Base-by-base conservation (phyloP, 2,113 vertebrate species). In the Malurus melanocephalus region DNA sequence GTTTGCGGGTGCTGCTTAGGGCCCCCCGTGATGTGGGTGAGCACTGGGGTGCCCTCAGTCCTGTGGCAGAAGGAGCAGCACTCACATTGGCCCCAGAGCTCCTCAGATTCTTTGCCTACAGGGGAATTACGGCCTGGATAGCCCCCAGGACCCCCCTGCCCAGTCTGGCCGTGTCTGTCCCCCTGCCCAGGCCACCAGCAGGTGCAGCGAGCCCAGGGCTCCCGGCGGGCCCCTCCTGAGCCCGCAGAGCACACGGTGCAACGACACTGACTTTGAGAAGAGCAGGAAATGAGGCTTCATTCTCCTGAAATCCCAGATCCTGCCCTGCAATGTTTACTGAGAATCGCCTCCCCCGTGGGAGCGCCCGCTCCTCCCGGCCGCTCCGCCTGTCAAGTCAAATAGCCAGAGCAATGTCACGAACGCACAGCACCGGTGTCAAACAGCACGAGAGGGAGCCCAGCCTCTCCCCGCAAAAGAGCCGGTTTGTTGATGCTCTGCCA, bases 151-250 rank as follows among this genome's bases (percentile, higher is more conserved):
- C 0, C 14, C 8, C 60, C 20, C 65, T 77, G 65, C 38, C 51
- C 0, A 0, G 3, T 33, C 55, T 21, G 35, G 12, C 49, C 56
- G 73, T 48, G 19, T 27, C 18, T 0, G 0, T 52, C 30, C 9
- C 5, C 10, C 26, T 45, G 52, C 21, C n/a, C 5, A 0, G 5
- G 24, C 57, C 86, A 62, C 22, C 10, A 0, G 22, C 74, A 57
- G 30, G 26, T 49, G 38, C 72, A 27, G 13, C 0, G 4, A 75
- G 42, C 69, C 1, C 43, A 19, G 71, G 13, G 28, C 33, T 83
- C 23, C 35, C 35, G 20, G 24, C 48, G 28, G 77, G 27, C 7
- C 46, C 38, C 45, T 52, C 33, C 40, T 6, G 55, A 72, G 53
- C 69, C 48, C 1, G 0, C 1, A 19, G 61, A 49, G 33, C 62